Conservation (phyloP, 2,888 invertebrate species). For the Euplagia quadripunctaria region DNA sequence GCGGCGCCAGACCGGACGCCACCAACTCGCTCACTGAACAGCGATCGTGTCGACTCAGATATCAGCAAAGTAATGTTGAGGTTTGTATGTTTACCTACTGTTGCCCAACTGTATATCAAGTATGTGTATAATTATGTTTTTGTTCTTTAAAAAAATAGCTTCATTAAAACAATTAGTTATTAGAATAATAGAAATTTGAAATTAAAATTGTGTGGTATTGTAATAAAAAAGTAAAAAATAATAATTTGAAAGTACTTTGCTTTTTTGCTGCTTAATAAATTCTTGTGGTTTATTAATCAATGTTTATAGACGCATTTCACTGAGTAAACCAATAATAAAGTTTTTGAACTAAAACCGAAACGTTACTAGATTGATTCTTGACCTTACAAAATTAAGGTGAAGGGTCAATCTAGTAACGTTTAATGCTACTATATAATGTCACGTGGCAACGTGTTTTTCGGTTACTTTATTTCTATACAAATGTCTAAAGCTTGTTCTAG, state of each 20-base stretch:
- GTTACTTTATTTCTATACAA: no score
- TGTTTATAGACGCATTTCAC: not conserved
- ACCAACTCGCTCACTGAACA: slow-evolving; percentile 89
- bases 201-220: not conserved
- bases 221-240: not conserved
- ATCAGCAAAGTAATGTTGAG: slow-evolving; percentile 97
- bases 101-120: not conserved
- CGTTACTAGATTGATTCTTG: not conserved
- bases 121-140: no score
- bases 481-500: no score
- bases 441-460: no score
- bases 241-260: not conserved
- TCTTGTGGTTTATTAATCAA: not conserved
- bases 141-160: no score
- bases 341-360: not conserved
- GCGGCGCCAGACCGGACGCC: slow-evolving; percentile 87
- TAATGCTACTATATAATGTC: not conserved
- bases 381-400: no score
- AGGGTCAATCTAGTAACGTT: not conserved
- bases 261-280: not conserved
- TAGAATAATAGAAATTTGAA: not conserved
- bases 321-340: not conserved
- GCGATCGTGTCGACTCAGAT: slow-evolving; percentile 92
- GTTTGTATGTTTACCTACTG: slow-evolving; percentile 64
- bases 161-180: no score